These are phyloP conservation scores for Ceratina australensis DNA, from an alignment of 1,140 invertebrate species.

Conservation along the genomic window DNA sequence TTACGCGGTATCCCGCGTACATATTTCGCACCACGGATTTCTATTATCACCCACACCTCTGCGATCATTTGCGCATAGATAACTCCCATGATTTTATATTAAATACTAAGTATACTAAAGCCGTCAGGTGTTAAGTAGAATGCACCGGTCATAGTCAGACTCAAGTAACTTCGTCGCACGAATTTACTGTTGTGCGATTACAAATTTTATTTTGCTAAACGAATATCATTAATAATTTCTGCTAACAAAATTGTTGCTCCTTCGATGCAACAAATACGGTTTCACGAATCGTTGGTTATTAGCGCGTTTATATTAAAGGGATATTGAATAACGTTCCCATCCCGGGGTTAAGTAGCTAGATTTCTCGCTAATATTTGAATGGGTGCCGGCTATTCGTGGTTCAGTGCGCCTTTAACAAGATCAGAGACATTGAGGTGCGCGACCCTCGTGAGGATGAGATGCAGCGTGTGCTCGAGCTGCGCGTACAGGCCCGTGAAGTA, in stretches of 20 bases:
- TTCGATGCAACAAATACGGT: not conserved
- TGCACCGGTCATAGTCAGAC: not conserved
- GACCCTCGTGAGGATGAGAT: constrained; percentile 57
- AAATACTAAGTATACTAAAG: too few species aligned
- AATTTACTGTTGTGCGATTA: not conserved
- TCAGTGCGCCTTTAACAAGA: constrained; percentile 78
- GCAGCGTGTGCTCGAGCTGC: constrained; percentile 36
- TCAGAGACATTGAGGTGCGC: constrained; percentile 68
- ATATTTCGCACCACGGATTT: not conserved
- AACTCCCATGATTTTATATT: too few species aligned
- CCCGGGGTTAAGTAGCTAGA: constrained; percentile 64
- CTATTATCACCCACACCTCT: too few species aligned
- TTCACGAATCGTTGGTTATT: too few species aligned
- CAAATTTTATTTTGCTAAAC: too few species aligned
- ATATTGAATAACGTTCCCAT: too few species aligned
- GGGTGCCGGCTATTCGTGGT: constrained; percentile 76
- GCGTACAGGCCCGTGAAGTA: constrained; percentile 12
- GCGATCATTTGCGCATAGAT: too few species aligned
- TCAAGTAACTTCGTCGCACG: not conserved
- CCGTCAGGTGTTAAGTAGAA: not conserved
- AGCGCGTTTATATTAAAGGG: too few species aligned
- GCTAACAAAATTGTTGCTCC: not conserved
- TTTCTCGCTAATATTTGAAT: constrained; percentile 75
- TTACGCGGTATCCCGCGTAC: not conserved
- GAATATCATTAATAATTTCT: too few species aligned